Percentiles rank a stretch among this genome's conserved stretches.
Evolutionary conservation across 1,140 invertebrate genomes (phyloP).

Genomic region (Pachypsylla venusta): DNA sequence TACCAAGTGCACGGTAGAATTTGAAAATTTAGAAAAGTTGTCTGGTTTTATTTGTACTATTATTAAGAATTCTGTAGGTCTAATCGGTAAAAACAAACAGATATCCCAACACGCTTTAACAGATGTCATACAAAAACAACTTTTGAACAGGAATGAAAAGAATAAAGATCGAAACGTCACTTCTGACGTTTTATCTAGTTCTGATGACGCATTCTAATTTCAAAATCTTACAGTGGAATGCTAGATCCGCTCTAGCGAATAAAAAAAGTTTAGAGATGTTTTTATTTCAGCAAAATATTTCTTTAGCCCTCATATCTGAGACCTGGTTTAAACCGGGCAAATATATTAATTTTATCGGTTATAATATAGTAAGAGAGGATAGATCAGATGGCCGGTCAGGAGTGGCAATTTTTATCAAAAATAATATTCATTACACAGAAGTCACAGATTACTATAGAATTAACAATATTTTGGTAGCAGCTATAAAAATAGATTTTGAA

Average conservation of each 20-base stretch:
- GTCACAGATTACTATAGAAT: neutral
- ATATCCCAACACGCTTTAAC: neutral
- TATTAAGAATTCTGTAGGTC: neutral
- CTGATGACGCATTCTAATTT: neutral
- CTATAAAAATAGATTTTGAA: neutral
- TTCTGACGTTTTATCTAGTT: too few relatives aligned
- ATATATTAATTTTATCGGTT: conserved; percentile 1
- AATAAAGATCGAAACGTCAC: neutral
- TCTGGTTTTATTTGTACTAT: neutral
- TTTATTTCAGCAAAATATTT: neutral
- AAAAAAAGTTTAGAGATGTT: neutral
- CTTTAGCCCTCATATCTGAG: neutral
- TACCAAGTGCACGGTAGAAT: neutral
- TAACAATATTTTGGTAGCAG: neutral
- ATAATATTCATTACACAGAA: neutral
- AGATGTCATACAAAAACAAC: neutral
- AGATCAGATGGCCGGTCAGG: conserved; percentile 9
- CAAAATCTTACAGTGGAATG: conserved; percentile 10
- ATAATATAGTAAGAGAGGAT: conserved; percentile 7
- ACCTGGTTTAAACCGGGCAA: conserved; percentile 11
- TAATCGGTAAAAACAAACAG: neutral
- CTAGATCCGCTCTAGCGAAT: conserved; percentile 7
- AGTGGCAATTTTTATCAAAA: conserved; percentile 2
- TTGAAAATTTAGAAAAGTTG: neutral
- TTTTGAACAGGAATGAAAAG: neutral